Percentiles rank a stretch among this genome's conserved stretches.
These are phyloP conservation scores for Hemichromis elongatus DNA, from an alignment of 2,113 vertebrate genomes.

Conservation along the genomic window DNA sequence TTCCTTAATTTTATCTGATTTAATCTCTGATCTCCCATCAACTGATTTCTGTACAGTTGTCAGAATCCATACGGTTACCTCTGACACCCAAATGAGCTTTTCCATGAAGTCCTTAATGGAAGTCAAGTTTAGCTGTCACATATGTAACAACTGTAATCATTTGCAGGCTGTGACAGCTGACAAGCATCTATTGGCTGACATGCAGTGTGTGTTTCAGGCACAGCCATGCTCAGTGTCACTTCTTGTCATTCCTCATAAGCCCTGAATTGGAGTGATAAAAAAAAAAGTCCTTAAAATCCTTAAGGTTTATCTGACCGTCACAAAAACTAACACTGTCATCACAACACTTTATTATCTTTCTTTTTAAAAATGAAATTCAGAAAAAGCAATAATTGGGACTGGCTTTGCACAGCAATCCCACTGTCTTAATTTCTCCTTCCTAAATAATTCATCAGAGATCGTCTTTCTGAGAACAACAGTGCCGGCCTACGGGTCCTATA, in stretches of 20 bases:
- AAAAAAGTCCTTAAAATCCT: conserved; percentile 13
- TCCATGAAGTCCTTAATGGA: conserved; percentile 1
- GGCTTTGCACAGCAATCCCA: neutral
- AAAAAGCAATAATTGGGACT: neutral
- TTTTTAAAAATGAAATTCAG: neutral
- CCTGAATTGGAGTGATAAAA: conserved; percentile 33
- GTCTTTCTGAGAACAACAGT: conserved; percentile 91
- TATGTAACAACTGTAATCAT: conserved; percentile 50
- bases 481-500: conserved; percentile 74
- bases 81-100: conserved; percentile 19
- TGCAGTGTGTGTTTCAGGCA: conserved; percentile 29
- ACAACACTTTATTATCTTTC: conserved; percentile 37
- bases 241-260: conserved; percentile 55
- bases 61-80: neutral
- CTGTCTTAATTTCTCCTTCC: neutral
- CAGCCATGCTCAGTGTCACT: conserved; percentile 43
- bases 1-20: neutral
- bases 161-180: conserved; percentile 48
- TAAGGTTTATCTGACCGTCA: conserved; percentile 40
- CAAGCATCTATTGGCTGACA: conserved; percentile 52
- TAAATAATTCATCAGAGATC: conserved; percentile 84
- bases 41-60: conserved; percentile 20
- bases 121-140: conserved; percentile 6
- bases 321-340: conserved; percentile 22
- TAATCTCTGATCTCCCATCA: neutral